Evolutionary conservation across 2,888 invertebrate genomes (phyloP), one percentile per base, ranked within the genome.

Genomic region (Caenorhabditis sp.): DNA sequence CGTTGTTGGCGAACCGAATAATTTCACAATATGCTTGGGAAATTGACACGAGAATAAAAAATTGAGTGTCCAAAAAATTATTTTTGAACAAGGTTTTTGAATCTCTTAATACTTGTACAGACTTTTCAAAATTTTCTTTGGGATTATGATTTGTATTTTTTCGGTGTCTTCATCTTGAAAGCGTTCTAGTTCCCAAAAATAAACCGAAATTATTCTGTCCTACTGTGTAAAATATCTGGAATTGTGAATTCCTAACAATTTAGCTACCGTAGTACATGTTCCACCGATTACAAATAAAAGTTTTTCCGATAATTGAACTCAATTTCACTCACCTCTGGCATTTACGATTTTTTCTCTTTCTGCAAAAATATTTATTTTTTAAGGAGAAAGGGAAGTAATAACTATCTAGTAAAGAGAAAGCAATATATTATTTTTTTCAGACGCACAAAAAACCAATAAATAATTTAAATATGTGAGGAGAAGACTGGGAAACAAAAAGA

Each of bases 251-350:
- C n/a, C n/a, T n/a, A n/a, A n/a, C n/a, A n/a, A n/a, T n/a, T n/a
- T n/a, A n/a, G n/a, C n/a, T n/a, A n/a, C n/a, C n/a, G n/a, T n/a
- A 31, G 10, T 31, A 6, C 31, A 31, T 6, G 10, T 31, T 6
- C 10, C 31, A 31, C 4, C 4, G 10, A 6, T 31, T 65, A 65
- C 53, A 70, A 27, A 65, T 66, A 24, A 70, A 78, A 76, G 78
- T 78, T 62, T 69, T 76, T 64, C 69, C 78, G 73, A 77, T 73
- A 77, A 70, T 74, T 58, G 77, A 77, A 73, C 77, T 74, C 73
- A 58, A 43, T 43, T 43, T 26, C 59, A 51, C 69, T 58, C 58
- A 69, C 69, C 69, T 69, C 69, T 62, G 69, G 69, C 69, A 69
- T 69, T 62, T 51, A 57, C 60, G 58, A 27, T 24, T 21, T 24